Percentiles rank a stretch among this genome's conserved stretches.
Conservation (phyloP, 2,888 invertebrate genomes). For the Leptinotarsa rubiginosa region DNA sequence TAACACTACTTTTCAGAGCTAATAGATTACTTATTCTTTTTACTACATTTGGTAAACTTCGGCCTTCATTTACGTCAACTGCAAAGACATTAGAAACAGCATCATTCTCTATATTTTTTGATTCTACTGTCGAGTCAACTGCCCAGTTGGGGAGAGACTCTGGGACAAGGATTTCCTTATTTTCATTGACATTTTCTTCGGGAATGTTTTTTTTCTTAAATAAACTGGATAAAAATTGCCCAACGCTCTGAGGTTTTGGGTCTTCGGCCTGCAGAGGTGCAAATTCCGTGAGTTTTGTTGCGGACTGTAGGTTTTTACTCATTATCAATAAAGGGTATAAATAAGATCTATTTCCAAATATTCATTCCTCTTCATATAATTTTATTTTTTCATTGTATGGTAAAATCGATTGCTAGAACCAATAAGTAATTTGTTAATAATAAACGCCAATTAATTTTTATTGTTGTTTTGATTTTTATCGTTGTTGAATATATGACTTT, state of each 20-base stretch:
- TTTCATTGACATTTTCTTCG: conserved; percentile 57
- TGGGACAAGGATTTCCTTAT: conserved; percentile 53
- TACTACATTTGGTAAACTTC: conserved; percentile 87
- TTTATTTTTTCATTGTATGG: no score
- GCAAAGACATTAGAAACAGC: conserved; percentile 60
- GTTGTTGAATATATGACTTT: no score
- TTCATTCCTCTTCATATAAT: no score
- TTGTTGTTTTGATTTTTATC: no score
- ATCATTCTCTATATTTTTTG: conserved; percentile 50
- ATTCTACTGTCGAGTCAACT: conserved; percentile 59
- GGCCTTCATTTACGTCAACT: conserved; percentile 75
- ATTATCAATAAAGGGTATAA: conserved; percentile 37
- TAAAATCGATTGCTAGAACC: no score
- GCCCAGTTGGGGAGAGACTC: conserved; percentile 63
- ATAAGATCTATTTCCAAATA: background rate
- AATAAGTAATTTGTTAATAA: no score
- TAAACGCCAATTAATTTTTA: no score
- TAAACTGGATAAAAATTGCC: conserved; percentile 80
- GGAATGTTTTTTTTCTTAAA: conserved; percentile 74
- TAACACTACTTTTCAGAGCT: conserved; percentile 83
- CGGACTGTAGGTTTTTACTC: conserved; percentile 66
- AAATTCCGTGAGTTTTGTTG: conserved; percentile 81
- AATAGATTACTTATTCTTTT: conserved; percentile 88
- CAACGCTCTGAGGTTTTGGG: conserved; percentile 75
- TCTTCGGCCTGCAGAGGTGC: conserved; percentile 83